A percentile compares a stretch with the other conserved stretches of the same genome.
These are phyloP conservation scores for Geopemphigus sp. DNA, from an alignment of 1,140 invertebrate species.

Conservation along the genomic window DNA sequence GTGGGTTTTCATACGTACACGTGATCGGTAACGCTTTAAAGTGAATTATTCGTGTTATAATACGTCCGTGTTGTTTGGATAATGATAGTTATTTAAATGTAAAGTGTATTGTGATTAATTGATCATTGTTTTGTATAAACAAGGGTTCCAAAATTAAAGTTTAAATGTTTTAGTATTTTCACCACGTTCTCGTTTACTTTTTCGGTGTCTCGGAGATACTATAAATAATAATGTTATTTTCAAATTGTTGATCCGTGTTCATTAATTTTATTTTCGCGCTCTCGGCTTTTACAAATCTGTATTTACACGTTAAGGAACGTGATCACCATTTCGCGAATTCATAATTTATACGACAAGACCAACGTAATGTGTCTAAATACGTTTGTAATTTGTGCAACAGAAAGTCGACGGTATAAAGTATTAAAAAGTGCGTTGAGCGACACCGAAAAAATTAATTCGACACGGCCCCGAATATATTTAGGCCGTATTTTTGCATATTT, in stretches of 20 bases:
- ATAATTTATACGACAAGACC: no score
- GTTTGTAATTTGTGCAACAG: no score
- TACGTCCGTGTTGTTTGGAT: background rate
- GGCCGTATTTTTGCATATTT: no score
- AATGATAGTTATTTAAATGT: background rate
- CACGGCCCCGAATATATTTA: no score
- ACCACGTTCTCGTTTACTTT: background rate
- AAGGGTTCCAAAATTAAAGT: background rate
- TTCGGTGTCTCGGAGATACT: background rate
- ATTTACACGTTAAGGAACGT: no score
- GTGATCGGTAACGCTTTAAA: background rate
- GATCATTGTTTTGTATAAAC: background rate
- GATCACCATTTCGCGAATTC: no score
- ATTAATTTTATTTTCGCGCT: background rate
- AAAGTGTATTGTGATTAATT: constrained; percentile 1
- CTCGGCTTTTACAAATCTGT: background rate
- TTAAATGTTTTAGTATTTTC: background rate
- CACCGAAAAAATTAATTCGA: no score
- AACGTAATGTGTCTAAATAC: no score
- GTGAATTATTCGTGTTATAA: background rate
- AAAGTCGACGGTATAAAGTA: no score
- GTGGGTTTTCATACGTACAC: no score
- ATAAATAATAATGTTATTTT: constrained; percentile 19
- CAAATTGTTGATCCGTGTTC: background rate
- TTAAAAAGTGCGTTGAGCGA: no score